A percentile compares a stretch with the other conserved stretches of the same genome.
Conservation (phyloP, 2,797 vertebrate genomes). For the Coccyzus lansbergi region DNA sequence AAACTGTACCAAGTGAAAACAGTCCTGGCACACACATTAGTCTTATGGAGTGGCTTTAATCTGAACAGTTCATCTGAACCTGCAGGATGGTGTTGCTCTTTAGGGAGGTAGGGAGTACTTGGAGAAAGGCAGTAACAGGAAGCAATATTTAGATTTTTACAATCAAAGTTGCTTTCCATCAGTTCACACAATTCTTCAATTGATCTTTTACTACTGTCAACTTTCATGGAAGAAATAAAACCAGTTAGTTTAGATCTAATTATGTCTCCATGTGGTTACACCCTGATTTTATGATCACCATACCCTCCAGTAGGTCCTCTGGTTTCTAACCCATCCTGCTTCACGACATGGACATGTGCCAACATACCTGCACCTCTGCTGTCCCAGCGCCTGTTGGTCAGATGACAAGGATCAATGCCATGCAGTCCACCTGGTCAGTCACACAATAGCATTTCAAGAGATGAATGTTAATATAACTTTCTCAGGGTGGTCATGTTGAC, state of each 20-base stretch:
- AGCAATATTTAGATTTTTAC: background rate
- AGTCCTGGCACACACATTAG: background rate
- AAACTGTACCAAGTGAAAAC: background rate
- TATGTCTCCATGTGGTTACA: background rate
- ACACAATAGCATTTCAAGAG: background rate
- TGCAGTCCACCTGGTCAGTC: background rate
- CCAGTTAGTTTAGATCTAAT: background rate
- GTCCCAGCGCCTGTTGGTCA: background rate
- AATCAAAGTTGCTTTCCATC: background rate
- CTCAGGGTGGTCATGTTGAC: background rate
- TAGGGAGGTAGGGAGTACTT: background rate
- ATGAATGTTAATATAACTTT: background rate
- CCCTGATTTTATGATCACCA: background rate
- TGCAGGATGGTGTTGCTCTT: background rate
- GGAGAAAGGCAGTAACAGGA: background rate
- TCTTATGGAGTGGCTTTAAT: conserved; percentile 1
- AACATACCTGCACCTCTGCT: background rate
- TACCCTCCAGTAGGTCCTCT: background rate
- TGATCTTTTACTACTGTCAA: background rate
- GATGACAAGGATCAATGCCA: background rate
- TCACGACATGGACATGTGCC: background rate
- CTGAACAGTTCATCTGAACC: background rate
- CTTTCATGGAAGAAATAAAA: background rate
- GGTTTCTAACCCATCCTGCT: background rate
- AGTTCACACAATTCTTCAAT: background rate